Percentiles rank a stretch among this genome's conserved stretches.
phyloP scores from a whole-genome alignment of 2,888 invertebrate species.

The Aquatica leii region DNA sequence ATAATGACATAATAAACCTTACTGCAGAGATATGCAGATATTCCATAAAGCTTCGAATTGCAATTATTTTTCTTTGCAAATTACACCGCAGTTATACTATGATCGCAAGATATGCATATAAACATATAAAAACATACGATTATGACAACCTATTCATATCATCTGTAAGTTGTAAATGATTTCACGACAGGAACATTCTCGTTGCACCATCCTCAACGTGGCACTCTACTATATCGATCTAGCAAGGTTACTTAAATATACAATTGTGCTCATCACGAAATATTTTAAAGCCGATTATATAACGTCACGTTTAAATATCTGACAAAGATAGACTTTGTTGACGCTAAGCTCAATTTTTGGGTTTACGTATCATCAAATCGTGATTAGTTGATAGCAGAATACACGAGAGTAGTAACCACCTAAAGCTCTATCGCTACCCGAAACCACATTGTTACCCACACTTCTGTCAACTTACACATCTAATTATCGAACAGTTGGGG shows the following conservation, averaged over 20 bases:
- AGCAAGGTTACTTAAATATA: conserved; percentile 20
- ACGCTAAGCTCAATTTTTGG: conserved; percentile 10
- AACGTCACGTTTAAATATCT: conserved; percentile 16
- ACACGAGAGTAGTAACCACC: conserved; percentile 37
- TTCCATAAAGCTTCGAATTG: conserved; percentile 6
- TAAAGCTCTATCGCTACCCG: conserved; percentile 28
- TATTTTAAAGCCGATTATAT: too few species aligned
- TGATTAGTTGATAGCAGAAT: conserved; percentile 42
- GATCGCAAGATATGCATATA: background rate
- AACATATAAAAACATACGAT: conserved; percentile 6
- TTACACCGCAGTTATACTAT: background rate
- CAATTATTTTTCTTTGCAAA: background rate
- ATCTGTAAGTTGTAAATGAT: conserved; percentile 25
- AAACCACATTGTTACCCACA: conserved; percentile 31
- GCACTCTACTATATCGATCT: conserved; percentile 37
- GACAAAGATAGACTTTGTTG: conserved; percentile 14
- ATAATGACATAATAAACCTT: conserved; percentile 36
- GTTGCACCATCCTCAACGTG: conserved; percentile 37
- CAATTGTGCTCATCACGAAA: conserved; percentile 21
- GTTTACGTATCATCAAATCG: conserved; percentile 41
- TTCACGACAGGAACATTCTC: conserved; percentile 26
- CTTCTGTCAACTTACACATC: conserved; percentile 31
- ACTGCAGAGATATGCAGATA: conserved; percentile 38
- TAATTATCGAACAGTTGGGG: conserved; percentile 30
- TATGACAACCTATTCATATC: conserved; percentile 21